A percentile compares a stretch with the other conserved stretches of the same genome.
Evolutionary conservation across 2,113 vertebrate species (phyloP).

Genomic region (Pseudorectes ferrugineus): DNA sequence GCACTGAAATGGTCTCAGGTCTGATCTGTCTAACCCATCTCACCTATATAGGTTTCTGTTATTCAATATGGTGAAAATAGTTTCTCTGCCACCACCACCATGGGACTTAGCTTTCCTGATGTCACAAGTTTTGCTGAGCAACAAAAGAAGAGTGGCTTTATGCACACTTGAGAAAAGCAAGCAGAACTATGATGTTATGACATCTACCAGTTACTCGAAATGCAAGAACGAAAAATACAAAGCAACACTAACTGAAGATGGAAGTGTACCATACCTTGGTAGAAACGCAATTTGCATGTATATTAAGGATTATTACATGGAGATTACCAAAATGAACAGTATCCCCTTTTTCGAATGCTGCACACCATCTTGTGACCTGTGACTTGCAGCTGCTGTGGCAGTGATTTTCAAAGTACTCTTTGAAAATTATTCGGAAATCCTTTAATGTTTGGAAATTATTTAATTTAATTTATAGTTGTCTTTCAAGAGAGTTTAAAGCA

Average conservation of each 20-base stretch:
- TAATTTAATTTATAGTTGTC: not conserved
- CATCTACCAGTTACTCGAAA: not conserved
- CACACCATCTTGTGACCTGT: not conserved
- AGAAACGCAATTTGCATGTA: not conserved
- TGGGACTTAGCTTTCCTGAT: not conserved
- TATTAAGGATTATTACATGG: not conserved
- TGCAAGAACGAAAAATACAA: not conserved
- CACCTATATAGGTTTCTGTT: not conserved
- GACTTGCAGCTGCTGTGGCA: not conserved
- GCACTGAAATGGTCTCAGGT: not conserved
- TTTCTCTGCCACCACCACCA: not conserved
- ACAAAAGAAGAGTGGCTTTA: not conserved
- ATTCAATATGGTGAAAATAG: not conserved
- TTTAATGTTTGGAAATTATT: not conserved
- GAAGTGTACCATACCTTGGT: not conserved
- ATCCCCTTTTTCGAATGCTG: not conserved
- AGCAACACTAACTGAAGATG: not conserved
- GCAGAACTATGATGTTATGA: not conserved
- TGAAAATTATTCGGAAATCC: not conserved
- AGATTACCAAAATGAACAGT: not conserved
- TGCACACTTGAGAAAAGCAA: not conserved
- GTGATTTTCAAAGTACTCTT: not conserved
- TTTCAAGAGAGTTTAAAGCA: not conserved
- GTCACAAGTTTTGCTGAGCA: not conserved
- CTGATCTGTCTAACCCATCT: not conserved